Base-by-base conservation (phyloP, 2,797 vertebrate species). In the Sebastiscus tertius region DNA sequence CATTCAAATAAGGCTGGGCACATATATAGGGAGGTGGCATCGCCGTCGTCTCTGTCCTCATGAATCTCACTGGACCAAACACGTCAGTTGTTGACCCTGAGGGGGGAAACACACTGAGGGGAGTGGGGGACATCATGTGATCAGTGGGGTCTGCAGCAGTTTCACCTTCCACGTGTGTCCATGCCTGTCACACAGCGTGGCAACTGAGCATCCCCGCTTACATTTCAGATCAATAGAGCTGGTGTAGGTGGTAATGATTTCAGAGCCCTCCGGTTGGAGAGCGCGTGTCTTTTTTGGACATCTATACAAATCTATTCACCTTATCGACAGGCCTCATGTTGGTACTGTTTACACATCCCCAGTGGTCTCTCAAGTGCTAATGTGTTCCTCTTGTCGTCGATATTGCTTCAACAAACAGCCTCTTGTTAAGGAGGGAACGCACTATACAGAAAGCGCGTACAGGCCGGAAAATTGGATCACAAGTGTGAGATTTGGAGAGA, bases 21-120 rank as follows among this genome's bases (percentile, higher is more conserved):
- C 59, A 79, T 86, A 77, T 73, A 82, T 18, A 74, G 76, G 62
- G 94, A 97, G 94, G 97, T 97, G 96, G 96, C 94, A 96, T 97
- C 94, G 94, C 95, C 96, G 96, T 79, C 96, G 96, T 97, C 89
- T 94, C 97, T 86, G 95, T 97, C 92, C 96, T 97, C 95, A 96
- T 96, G 95, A 96, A 93, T 95, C 95, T 94, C 94, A 94, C 60
- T 68, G 63, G 83, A 85, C 80, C 55, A 74, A 80, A 88, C 81
- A 64, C 11, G 12, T 81, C 79, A 77, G 49, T 58, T 65, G 78
- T 82, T 78, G 94, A 83, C 75, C 84, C 77, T 11, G 24, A 61
- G 56, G 81, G 61, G 49, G 24, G 27, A 26, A n/a, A 62, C 56
- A 69, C 39, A 49, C 22, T 18, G 34, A n/a, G 54, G 58, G 29